Base-by-base conservation (phyloP, 2,797 vertebrate genomes). In the Chelon auratus region DNA sequence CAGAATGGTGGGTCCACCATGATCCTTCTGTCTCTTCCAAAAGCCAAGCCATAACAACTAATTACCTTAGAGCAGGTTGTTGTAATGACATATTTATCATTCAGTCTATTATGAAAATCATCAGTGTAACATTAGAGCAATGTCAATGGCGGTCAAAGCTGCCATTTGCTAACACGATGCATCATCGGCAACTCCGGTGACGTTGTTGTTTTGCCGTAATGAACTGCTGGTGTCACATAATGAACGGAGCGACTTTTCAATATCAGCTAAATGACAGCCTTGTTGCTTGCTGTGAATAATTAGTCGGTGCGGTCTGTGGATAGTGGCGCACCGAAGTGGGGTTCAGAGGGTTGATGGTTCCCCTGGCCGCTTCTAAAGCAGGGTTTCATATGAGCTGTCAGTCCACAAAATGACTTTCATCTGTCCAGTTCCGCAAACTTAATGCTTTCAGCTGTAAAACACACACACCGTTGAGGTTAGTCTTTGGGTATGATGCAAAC, bases 141-240 rank as follows among this genome's bases (percentile, higher is more conserved):
- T 40, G 86, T 83, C 80, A 81, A 10, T 37, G 53, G 24, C 48
- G 56, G 76, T 78, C 81, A 78, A 54, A 81, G 71, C 55, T 42
- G 53, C 58, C 45, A 59, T 86, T 77, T 72, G 18, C 58, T 60
- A 69, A 64, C 48, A 43, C 74, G 59, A 88, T 71, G 48, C 17
- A 75, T 68, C 22, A 1, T 45, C 10, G 57, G 54, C 26, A 42
- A 73, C 68, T 67, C 9, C 18, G 30, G 45, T 24, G 40, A 62
- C 56, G 66, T n/a, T 78, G 65, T 80, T 72, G 57, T 76, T 80
- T 65, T 45, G 15, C 63, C 9, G 13, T 53, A 54, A 75, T 67
- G 45, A 69, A 74, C 80, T 80, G 24, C 63, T n/a, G 9, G 51
- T 18, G 39, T 50, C 53, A 51, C 9, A 20, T 79, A 67, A 74